phyloP scores from a whole-genome alignment of 2,113 vertebrate species.

The Sprattus sprattus region DNA sequence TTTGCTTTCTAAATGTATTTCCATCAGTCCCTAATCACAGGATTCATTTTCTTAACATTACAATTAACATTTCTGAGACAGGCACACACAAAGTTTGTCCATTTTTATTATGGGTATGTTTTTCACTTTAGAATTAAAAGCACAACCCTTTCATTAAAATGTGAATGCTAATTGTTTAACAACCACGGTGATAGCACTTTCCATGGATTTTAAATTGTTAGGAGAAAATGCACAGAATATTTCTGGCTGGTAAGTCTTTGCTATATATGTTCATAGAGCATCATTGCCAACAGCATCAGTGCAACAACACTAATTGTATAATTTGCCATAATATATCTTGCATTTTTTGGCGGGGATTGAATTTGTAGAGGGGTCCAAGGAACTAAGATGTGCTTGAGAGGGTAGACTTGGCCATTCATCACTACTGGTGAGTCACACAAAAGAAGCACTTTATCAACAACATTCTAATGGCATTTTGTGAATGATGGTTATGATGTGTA shows the following conservation, averaged over 20 bases:
- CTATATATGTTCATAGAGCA: not conserved
- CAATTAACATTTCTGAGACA: conserved; percentile 53
- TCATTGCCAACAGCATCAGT: not conserved
- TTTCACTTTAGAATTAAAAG: conserved; percentile 8
- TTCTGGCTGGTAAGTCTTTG: not conserved
- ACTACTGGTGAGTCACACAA: too few species aligned
- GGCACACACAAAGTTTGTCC: conserved; percentile 23
- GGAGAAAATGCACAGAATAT: not conserved
- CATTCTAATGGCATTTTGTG: too few species aligned
- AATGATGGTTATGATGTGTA: too few species aligned
- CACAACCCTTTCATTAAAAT: conserved; percentile 22
- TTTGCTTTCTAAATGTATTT: conserved; percentile 48
- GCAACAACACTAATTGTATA: too few species aligned
- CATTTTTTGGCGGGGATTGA: too few species aligned
- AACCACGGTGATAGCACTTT: not conserved
- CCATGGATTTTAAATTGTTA: not conserved
- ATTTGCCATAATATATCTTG: too few species aligned
- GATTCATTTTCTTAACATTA: conserved; percentile 53
- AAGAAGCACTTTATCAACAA: too few species aligned
- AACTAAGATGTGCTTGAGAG: too few species aligned
- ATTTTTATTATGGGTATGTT: conserved; percentile 11
- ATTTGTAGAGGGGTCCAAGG: too few species aligned
- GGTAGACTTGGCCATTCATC: too few species aligned
- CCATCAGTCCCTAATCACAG: conserved; percentile 54
- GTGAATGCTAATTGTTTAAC: not conserved